Conservation (phyloP, 2,113 vertebrate genomes). For the Menidia beryllina region DNA sequence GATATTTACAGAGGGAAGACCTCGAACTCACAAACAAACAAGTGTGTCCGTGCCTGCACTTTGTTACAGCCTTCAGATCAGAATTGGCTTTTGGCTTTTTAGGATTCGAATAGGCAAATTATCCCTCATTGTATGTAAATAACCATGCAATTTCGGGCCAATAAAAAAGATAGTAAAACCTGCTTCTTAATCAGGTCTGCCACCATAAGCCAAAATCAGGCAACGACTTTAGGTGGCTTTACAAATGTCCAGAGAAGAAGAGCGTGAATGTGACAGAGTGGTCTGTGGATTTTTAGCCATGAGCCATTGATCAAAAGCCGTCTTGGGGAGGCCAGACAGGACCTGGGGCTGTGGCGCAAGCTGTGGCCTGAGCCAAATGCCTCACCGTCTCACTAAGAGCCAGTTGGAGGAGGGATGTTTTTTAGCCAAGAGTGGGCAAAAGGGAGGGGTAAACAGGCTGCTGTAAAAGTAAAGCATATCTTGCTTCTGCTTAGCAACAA, state of each 20-base stretch:
- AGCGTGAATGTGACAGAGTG: constrained; percentile 44
- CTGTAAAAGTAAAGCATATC: constrained; percentile 66
- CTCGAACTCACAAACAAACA: constrained; percentile 11
- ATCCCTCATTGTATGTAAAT: neutral
- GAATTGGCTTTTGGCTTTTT: neutral
- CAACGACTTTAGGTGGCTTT: neutral
- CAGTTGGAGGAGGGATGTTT: constrained; percentile 48
- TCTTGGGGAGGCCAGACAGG: constrained; percentile 78
- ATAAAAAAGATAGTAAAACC: neutral
- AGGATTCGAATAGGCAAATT: neutral
- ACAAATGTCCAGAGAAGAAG: constrained; percentile 41
- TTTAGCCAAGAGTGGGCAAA: constrained; percentile 26
- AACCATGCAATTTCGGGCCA: neutral
- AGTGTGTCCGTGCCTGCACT: constrained; percentile 4
- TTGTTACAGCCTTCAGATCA: constrained; percentile 3
- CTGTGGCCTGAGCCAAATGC: constrained; percentile 82
- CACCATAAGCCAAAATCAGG: neutral
- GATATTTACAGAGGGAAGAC: constrained; percentile 60
- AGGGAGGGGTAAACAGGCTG: constrained; percentile 55
- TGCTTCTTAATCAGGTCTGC: neutral
- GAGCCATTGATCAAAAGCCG: constrained; percentile 74
- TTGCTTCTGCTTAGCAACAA: constrained; percentile 68
- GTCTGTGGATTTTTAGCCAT: constrained; percentile 39
- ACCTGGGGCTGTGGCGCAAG: constrained; percentile 72
- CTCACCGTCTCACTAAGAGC: constrained; percentile 68